Evolutionary conservation across 2,888 invertebrate species (phyloP).

Genomic region (Dilophus febrilis): DNA sequence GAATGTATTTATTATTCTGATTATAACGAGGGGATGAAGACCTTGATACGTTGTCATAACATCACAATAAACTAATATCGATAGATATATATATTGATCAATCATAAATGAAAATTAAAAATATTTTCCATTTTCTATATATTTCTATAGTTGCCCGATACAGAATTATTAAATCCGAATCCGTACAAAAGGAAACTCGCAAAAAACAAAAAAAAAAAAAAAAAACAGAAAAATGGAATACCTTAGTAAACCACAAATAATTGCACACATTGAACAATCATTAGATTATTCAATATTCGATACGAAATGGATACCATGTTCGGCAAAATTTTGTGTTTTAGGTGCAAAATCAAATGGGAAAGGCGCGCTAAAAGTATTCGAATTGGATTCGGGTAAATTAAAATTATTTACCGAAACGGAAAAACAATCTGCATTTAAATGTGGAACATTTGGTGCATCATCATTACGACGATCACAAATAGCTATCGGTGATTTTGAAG

Average conservation of each 20-base stretch:
- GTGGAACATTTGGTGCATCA: constrained; percentile 84
- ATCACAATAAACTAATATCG: no score
- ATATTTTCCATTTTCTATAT: no score
- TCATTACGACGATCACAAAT: constrained; percentile 61
- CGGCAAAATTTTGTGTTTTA: constrained; percentile 78
- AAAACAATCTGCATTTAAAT: constrained; percentile 74
- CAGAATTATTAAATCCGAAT: no score
- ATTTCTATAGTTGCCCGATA: no score
- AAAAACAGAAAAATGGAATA: constrained; percentile 1
- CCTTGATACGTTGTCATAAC: no score
- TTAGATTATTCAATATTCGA: constrained; percentile 78
- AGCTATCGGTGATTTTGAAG: constrained; percentile 82
- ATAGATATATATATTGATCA: no score
- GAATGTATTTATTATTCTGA: no score
- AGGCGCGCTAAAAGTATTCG: constrained; percentile 69
- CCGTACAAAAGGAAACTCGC: no score
- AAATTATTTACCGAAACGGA: constrained; percentile 55
- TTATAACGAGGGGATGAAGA: no score
- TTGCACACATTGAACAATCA: constrained; percentile 67
- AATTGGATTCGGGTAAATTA: constrained; percentile 56
- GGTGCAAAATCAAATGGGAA: constrained; percentile 74
- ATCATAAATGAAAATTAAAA: no score
- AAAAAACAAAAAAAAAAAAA: no score
- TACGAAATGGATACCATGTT: constrained; percentile 90
- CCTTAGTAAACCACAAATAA: constrained; percentile 75